Conservation (phyloP, 2,888 invertebrate species). For the Nomada flava region DNA sequence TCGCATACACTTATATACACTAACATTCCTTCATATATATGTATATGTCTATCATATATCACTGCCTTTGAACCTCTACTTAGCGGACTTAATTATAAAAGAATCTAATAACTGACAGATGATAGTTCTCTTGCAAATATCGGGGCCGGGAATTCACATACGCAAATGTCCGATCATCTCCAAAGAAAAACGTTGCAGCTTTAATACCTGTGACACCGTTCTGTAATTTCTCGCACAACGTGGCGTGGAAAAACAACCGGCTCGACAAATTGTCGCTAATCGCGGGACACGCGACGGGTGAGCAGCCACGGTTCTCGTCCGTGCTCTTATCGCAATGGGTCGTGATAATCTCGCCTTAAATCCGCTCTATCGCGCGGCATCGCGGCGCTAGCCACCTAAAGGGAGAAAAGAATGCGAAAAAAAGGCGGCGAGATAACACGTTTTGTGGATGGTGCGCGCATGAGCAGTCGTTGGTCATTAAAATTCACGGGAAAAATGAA, state of each 20-base stretch:
- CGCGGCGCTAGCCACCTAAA: conserved; percentile 25
- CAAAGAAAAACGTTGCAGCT: not conserved
- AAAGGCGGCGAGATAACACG: conserved; percentile 57
- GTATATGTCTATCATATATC: too few relatives aligned
- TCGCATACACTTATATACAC: too few relatives aligned
- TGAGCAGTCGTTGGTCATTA: conserved; percentile 59
- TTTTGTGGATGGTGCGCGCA: conserved; percentile 46
- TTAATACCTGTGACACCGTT: not conserved
- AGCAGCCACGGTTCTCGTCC: conserved; percentile 13
- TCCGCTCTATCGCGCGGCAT: conserved; percentile 59
- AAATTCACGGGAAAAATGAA: conserved; percentile 74
- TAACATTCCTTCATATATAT: too few relatives aligned
- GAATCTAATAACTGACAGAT: too few relatives aligned
- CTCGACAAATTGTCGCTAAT: conserved; percentile 41
- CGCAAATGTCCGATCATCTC: too few relatives aligned
- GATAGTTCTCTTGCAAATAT: too few relatives aligned
- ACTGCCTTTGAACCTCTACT: too few relatives aligned
- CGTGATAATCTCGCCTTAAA: conserved; percentile 55
- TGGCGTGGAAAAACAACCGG: not conserved
- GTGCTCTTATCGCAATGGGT: conserved; percentile 39
- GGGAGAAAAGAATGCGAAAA: not conserved
- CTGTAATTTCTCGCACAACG: not conserved
- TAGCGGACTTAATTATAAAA: too few relatives aligned
- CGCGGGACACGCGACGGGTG: conserved; percentile 21
- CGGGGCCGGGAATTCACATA: too few relatives aligned